Evolutionary conservation across 2,888 invertebrate genomes (phyloP), one percentile per base, ranked within the genome.

Genomic region (Parnassius glacialis): DNA sequence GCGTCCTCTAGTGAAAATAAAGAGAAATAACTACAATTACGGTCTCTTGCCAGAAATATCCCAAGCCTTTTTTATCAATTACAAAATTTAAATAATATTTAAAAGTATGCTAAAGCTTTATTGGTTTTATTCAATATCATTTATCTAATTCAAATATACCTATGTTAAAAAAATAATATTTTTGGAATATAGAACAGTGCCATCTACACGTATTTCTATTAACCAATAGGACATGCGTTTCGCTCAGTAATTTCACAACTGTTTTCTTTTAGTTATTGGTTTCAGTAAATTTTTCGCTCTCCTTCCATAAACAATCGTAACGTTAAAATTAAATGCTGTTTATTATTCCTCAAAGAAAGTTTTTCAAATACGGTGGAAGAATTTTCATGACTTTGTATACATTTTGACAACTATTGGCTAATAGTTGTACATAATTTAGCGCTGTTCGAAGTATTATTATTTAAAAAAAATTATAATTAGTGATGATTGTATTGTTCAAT

Each of bases 231-330:
- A 57, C 11, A 50, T n/a, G 3, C 13, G 13, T 41, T 52, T 50
- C 20, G 34, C 43, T 44, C n/a, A 34, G 55, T 51, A 44, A 20
- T 59, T 55, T 13, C 20, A 54, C 54, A 59, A 45, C 41, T 43
- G 55, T n/a, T 45, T 55, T 55, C 16, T 52, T 56, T 55, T 59
- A 52, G 59, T 55, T 59, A 59, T 62, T 59, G 62, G 59, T 62
- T 62, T 56, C 47, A 10, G 11, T 20, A 52, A 54, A 52, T 62
- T 58, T 47, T 55, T n/a, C 9, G n/a, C 16, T 25, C 20, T 13
- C 43, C 41, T 45, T 42, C 9, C 12, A 13, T 13, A 48, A 48
- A 47, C 13, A 47, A 13, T 45, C 9, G 47, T 47, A 47, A 57
- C 16, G 48, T 58, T 65, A 48, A 20, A 20, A 20, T 20, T 20